Evolutionary conservation across 2,797 vertebrate genomes (phyloP).

Genomic region (Atherinosoma microstoma): DNA sequence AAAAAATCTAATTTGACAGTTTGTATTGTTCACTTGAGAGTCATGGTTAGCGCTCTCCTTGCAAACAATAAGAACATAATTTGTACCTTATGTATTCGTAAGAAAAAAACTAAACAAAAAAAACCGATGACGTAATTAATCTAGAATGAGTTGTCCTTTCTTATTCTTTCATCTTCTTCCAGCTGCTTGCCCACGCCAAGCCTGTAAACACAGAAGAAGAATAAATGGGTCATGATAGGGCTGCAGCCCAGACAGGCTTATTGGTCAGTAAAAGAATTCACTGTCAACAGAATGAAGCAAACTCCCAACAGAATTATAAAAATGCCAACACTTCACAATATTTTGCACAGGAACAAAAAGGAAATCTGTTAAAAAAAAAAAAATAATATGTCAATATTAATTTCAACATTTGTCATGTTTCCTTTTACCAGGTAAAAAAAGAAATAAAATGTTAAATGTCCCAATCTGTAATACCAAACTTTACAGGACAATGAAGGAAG

Average conservation of each 20-base stretch:
- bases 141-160: conserved; percentile 78
- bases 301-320: background rate
- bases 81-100: conserved; percentile 80
- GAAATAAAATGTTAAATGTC: too few species aligned
- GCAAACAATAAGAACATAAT: conserved; percentile 81
- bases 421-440: too few species aligned
- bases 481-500: too few species aligned
- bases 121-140: conserved; percentile 72
- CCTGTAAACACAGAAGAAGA: conserved; percentile 69
- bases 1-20: conserved; percentile 63
- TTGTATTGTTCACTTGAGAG: conserved; percentile 50
- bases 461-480: too few species aligned
- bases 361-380: too few species aligned
- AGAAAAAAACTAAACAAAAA: conserved; percentile 28
- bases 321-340: too few species aligned
- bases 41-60: conserved; percentile 75
- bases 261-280: conserved; percentile 49
- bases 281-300: background rate
- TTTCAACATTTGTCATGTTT: too few species aligned
- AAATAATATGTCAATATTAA: too few species aligned
- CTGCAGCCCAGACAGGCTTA: conserved; percentile 39
- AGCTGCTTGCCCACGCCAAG: conserved; percentile 70
- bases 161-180: conserved; percentile 73
- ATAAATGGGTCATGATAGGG: conserved; percentile 59
- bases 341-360: too few species aligned